phyloP scores from a whole-genome alignment of 2,888 invertebrate genomes.

The Pristionchus exspectatus region DNA sequence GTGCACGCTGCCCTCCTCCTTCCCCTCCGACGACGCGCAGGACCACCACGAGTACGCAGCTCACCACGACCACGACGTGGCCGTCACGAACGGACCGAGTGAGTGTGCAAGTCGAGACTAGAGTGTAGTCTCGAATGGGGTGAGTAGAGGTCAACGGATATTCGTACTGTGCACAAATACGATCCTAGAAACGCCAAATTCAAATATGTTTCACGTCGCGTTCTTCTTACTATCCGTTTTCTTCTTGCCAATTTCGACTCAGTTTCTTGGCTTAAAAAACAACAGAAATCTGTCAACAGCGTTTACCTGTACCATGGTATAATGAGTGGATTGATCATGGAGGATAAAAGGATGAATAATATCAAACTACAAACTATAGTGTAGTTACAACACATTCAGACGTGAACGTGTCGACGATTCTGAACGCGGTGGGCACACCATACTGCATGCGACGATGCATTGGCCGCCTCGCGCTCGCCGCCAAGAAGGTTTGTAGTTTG shows the following conservation, averaged over 20 bases:
- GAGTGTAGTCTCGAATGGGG: too few relatives aligned
- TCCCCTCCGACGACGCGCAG: background rate
- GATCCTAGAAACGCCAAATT: background rate
- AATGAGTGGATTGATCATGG: too few relatives aligned
- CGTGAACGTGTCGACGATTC: constrained; percentile 51
- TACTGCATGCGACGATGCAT: constrained; percentile 43
- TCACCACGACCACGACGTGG: background rate
- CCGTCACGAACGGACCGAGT: background rate
- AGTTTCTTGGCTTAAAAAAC: too few relatives aligned
- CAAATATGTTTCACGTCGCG: background rate
- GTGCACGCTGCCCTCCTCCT: background rate
- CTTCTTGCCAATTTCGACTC: background rate
- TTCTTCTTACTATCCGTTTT: background rate
- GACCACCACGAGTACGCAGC: background rate
- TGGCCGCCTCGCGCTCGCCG: constrained; percentile 23
- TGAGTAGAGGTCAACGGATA: too few relatives aligned
- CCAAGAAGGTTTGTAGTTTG: constrained; percentile 18
- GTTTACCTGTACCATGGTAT: too few relatives aligned
- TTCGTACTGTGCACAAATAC: too few relatives aligned
- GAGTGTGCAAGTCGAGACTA: background rate
- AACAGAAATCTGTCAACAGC: too few relatives aligned
- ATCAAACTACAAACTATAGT: background rate
- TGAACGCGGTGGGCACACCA: constrained; percentile 30
- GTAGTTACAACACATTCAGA: constrained; percentile 17
- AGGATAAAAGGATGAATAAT: background rate